Conservation (phyloP, 2,113 vertebrate genomes). For the Pithys albifrons region DNA sequence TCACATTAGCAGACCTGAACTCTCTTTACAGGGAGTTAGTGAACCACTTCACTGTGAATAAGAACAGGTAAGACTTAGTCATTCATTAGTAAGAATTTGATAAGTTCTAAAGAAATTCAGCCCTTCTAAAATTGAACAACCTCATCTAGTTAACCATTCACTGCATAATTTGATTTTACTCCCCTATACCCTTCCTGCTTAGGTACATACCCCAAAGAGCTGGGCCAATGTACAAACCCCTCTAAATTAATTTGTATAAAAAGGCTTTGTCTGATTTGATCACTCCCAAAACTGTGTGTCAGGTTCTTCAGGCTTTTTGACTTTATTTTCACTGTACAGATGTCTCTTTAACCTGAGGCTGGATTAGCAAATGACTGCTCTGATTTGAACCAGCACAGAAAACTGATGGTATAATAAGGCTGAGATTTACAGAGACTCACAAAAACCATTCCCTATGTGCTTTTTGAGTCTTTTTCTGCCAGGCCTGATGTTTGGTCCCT, state of each 20-base stretch:
- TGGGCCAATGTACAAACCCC: background rate
- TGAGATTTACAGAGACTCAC: background rate
- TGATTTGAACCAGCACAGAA: background rate
- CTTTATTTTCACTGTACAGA: background rate
- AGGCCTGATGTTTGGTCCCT: background rate
- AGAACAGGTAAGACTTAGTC: slow-evolving; percentile 14
- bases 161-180: background rate
- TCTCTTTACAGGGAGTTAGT: background rate
- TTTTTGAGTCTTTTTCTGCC: background rate
- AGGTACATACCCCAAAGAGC: background rate
- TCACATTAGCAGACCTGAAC: slow-evolving; percentile 12
- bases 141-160: background rate
- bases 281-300: background rate
- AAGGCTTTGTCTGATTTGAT: background rate
- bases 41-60: background rate
- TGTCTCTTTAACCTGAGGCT: background rate
- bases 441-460: background rate
- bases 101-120: background rate
- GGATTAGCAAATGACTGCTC: background rate
- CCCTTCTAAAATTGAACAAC: background rate
- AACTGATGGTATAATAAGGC: background rate
- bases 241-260: background rate
- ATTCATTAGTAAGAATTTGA: background rate
- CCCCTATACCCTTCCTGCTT: background rate
- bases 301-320: background rate